A percentile compares a stretch with the other conserved stretches of the same genome.
Evolutionary conservation across 2,888 invertebrate species (phyloP).

Genomic region (Heliconius erato): DNA sequence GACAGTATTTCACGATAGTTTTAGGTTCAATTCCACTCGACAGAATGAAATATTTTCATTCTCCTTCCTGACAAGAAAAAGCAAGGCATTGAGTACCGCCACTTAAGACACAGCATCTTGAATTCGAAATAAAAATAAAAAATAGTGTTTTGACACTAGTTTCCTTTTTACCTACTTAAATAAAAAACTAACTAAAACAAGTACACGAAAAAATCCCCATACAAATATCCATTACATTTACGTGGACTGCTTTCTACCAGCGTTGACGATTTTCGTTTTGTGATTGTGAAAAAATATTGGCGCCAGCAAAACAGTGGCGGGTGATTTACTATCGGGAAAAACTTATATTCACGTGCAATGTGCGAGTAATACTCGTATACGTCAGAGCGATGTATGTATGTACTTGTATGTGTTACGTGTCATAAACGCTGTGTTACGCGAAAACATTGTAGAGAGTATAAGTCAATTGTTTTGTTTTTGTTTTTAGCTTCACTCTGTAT

Average conservation of each 20-base stretch:
- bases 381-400: slow-evolving; percentile 15
- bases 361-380: slow-evolving; percentile 24
- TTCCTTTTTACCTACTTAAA: too few relatives aligned
- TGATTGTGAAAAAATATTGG: slow-evolving; percentile 50
- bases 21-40: too few relatives aligned
- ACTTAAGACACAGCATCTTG: too few relatives aligned
- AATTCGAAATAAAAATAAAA: too few relatives aligned
- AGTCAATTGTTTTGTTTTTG: background rate
- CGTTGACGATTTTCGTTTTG: slow-evolving; percentile 41
- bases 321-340: slow-evolving; percentile 41
- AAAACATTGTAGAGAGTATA: background rate
- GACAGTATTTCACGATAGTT: too few relatives aligned
- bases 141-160: too few relatives aligned
- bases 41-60: too few relatives aligned
- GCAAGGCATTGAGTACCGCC: too few relatives aligned
- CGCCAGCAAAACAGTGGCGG: slow-evolving; percentile 41
- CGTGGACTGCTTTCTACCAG: slow-evolving; percentile 21
- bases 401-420: slow-evolving; percentile 9
- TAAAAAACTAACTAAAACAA: too few relatives aligned
- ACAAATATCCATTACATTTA: background rate
- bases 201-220: background rate
- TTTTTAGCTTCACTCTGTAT: background rate
- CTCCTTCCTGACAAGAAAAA: too few relatives aligned
- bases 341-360: slow-evolving; percentile 18
- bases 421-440: slow-evolving; percentile 2